phyloP scores from a whole-genome alignment of 1,140 invertebrate genomes.

The Plutomurus gul region DNA sequence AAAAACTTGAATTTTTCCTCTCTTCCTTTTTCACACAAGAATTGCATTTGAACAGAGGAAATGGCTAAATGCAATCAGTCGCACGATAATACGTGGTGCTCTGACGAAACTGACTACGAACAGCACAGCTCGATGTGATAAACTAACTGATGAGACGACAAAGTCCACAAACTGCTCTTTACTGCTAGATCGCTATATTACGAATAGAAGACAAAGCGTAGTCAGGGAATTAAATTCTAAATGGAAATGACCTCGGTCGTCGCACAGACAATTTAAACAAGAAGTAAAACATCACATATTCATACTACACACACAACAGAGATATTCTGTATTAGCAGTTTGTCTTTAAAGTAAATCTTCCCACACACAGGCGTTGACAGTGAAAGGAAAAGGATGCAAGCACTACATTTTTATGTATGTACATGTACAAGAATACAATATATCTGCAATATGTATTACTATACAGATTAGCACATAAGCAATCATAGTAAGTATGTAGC shows the following conservation, averaged over 20 bases:
- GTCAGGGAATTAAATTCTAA: slow-evolving; percentile 28
- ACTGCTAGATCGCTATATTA: no score
- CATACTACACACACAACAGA: background rate
- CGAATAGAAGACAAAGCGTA: background rate
- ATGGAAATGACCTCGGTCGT: slow-evolving; percentile 31
- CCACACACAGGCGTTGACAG: slow-evolving; percentile 40
- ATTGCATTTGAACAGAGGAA: no score
- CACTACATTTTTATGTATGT: background rate
- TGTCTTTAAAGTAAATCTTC: background rate
- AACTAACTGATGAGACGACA: no score
- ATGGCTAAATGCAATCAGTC: no score
- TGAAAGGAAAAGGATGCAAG: slow-evolving; percentile 33
- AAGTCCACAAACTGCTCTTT: no score
- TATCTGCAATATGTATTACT: background rate
- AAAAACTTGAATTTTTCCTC: background rate
- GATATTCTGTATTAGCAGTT: background rate
- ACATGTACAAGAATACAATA: background rate
- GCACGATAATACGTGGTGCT: no score
- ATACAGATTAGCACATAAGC: background rate
- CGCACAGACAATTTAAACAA: slow-evolving; percentile 29
- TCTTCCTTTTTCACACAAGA: background rate
- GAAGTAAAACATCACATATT: slow-evolving; percentile 20
- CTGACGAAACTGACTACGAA: no score
- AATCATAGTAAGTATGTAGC: no score
- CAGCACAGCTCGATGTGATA: no score